These are phyloP conservation scores for Lasioglossum villosulum DNA, from an alignment of 2,888 invertebrate species.

Conservation along the genomic window DNA sequence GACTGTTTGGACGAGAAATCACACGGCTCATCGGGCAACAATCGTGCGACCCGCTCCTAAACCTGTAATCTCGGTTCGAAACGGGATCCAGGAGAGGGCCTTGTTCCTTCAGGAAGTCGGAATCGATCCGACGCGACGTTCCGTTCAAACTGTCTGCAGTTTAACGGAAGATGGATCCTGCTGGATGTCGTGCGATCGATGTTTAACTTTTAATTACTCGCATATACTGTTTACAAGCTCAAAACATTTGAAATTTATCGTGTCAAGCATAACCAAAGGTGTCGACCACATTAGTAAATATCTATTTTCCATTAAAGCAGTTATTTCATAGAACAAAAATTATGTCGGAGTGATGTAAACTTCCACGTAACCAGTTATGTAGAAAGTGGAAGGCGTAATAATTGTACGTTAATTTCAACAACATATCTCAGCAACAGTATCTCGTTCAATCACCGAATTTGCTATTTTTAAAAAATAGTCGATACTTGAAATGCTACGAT, in stretches of 20 bases:
- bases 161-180: constrained; percentile 15
- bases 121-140: constrained; percentile 12
- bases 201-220: not conserved
- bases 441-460: not conserved
- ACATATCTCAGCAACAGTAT: too few relatives aligned
- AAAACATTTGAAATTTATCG: too few relatives aligned
- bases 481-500: not conserved
- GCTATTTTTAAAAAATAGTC: not conserved
- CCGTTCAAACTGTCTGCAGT: not conserved
- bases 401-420: not conserved
- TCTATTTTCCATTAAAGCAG: too few relatives aligned
- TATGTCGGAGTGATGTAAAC: too few relatives aligned
- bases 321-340: too few relatives aligned
- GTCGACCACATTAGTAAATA: too few relatives aligned
- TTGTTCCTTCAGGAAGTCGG: constrained; percentile 7
- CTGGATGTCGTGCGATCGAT: not conserved
- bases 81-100: not conserved
- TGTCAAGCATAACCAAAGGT: too few relatives aligned
- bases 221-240: too few relatives aligned
- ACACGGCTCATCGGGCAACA: constrained; percentile 59
- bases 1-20: constrained; percentile 63
- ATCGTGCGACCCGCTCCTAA: constrained; percentile 28
- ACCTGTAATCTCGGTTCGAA: constrained; percentile 14
- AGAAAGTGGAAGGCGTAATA: too few relatives aligned
- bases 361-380: too few relatives aligned